phyloP scores from a whole-genome alignment of 2,888 invertebrate genomes.

The Leuctra nigra region DNA sequence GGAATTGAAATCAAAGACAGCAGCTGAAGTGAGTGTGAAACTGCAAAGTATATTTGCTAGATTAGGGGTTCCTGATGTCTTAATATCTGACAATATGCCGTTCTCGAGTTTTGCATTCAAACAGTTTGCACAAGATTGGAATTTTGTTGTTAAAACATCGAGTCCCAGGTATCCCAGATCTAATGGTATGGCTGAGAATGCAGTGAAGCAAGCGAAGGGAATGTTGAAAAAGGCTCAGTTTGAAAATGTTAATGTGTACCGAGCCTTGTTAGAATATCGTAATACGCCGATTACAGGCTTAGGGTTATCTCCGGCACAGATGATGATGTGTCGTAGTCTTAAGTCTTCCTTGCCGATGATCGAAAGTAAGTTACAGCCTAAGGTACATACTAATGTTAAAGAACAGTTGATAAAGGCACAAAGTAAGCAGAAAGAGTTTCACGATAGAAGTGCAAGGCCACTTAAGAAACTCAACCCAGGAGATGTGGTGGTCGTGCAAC shows the following conservation, averaged over 20 bases:
- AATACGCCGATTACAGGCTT: not conserved
- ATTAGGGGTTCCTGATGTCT: not conserved
- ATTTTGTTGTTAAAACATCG: not conserved
- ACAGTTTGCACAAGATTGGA: not conserved
- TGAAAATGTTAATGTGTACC: not conserved
- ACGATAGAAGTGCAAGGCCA: not conserved
- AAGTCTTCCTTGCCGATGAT: conserved; percentile 2
- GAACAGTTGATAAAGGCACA: not conserved
- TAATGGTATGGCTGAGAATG: not conserved
- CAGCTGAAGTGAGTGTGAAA: not conserved
- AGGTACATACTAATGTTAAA: not conserved
- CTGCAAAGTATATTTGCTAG: not conserved
- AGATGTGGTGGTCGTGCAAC: not conserved
- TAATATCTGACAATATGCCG: conserved; percentile 10
- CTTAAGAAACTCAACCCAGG: not conserved
- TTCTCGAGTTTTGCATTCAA: not conserved
- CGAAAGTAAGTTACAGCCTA: not conserved
- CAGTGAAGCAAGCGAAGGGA: not conserved
- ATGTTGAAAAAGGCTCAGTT: not conserved
- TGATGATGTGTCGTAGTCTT: not conserved
- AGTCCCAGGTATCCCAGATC: conserved; percentile 3
- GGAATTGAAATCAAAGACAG: not conserved
- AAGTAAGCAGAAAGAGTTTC: not conserved
- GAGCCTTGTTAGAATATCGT: not conserved
- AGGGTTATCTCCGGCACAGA: not conserved